A percentile compares a stretch with the other conserved stretches of the same genome.
Evolutionary conservation across 2,113 vertebrate genomes (phyloP).

Genomic region (Ancistrus triradiatus): DNA sequence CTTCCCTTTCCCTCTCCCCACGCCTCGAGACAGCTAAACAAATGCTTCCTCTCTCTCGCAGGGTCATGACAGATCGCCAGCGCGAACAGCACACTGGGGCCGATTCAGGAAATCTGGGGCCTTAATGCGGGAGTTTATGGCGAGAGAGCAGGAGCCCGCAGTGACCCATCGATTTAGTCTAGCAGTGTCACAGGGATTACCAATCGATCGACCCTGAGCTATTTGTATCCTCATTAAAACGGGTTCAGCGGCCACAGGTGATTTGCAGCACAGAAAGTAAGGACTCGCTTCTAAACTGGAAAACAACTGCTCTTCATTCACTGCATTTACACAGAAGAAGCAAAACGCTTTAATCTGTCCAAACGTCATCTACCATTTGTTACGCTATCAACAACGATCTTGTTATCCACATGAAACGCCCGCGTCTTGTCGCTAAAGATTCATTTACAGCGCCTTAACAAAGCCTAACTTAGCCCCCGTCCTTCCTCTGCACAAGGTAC

Average conservation of each 20-base stretch:
- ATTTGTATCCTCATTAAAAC: conserved; percentile 42
- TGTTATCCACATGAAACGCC: conserved; percentile 21
- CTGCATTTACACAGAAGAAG: no score
- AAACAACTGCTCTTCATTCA: conserved; percentile 3
- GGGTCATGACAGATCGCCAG: conserved; percentile 26
- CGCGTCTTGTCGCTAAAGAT: neutral
- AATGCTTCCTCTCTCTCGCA: conserved; percentile 1
- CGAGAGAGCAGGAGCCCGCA: conserved; percentile 1
- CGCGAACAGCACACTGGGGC: neutral
- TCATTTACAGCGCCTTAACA: conserved; percentile 21
- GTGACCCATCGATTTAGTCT: conserved; percentile 36
- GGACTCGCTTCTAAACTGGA: no score
- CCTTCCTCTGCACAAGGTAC: conserved; percentile 1
- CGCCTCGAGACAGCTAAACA: conserved; percentile 34
- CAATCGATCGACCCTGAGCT: conserved; percentile 37
- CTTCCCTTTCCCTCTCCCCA: conserved; percentile 13
- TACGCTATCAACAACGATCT: no score
- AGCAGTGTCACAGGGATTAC: conserved; percentile 16
- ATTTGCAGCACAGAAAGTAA: conserved; percentile 10
- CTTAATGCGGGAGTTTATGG: conserved; percentile 18
- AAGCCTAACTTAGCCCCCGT: conserved; percentile 6
- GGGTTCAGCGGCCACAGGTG: conserved; percentile 7
- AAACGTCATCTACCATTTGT: no score
- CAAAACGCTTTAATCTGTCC: no score
- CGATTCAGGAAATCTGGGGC: neutral